Conservation (phyloP, 2,797 vertebrate species). For the Mus spretus region DNA sequence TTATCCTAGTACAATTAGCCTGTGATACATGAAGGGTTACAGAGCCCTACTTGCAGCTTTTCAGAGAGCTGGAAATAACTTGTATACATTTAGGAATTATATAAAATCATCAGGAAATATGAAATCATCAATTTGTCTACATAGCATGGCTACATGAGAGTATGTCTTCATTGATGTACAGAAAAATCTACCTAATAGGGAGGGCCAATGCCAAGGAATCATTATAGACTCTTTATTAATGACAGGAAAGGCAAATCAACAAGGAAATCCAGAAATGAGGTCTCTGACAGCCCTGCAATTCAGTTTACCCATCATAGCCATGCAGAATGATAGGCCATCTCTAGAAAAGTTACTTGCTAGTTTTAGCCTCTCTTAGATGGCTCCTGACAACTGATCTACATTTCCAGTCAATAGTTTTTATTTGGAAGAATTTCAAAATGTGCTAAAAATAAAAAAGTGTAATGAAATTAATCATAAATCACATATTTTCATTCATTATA, state of each 20-base stretch:
- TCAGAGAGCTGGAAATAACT: not conserved
- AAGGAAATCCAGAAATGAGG: too few species aligned
- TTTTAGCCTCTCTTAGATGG: not conserved
- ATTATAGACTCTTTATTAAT: too few species aligned
- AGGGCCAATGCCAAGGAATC: too few species aligned
- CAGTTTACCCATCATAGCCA: not conserved
- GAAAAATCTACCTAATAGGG: not conserved
- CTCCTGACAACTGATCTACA: not conserved
- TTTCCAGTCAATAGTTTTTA: not conserved
- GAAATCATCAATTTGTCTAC: too few species aligned
- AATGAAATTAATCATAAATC: slow-evolving; percentile 9
- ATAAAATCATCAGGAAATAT: too few species aligned
- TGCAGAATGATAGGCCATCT: not conserved
- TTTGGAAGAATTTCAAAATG: not conserved
- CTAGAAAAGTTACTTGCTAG: not conserved
- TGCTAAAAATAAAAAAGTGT: not conserved
- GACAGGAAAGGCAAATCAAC: too few species aligned
- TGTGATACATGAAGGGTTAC: not conserved
- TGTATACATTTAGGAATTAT: not conserved
- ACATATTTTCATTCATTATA: not conserved
- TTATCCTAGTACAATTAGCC: not conserved
- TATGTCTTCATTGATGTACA: too few species aligned
- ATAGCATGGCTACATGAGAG: too few species aligned
- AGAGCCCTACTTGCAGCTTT: not conserved
- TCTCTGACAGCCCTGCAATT: too few species aligned